Conservation (phyloP, 2,797 vertebrate species). For the Heliangelus exortis region DNA sequence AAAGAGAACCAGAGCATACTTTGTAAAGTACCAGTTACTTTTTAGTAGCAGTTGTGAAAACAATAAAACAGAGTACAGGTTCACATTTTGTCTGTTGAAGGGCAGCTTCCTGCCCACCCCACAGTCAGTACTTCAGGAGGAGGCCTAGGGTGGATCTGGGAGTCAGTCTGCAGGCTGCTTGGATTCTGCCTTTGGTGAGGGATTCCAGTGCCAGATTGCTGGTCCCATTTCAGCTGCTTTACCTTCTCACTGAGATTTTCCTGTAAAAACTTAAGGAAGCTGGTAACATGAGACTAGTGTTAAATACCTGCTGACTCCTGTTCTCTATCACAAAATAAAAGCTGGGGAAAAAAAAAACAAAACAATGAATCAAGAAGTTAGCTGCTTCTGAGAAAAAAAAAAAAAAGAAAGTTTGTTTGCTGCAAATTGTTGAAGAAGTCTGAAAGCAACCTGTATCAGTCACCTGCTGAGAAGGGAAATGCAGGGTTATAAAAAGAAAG, state of each 20-base stretch:
- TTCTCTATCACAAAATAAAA: not conserved
- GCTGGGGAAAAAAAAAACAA: not conserved
- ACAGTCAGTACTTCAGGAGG: not conserved
- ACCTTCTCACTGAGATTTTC: not conserved
- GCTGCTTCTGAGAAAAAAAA: not conserved
- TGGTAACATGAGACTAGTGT: not conserved
- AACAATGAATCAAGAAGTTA: not conserved
- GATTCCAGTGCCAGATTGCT: not conserved
- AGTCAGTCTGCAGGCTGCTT: not conserved
- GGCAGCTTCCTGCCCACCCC: not conserved
- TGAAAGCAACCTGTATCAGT: not conserved
- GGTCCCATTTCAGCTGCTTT: not conserved
- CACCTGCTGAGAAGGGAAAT: not conserved
- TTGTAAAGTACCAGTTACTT: not conserved
- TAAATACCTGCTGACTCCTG: not conserved
- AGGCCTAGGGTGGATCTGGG: fast-evolving
- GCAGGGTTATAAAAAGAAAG: not conserved
- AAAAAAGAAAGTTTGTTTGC: not conserved
- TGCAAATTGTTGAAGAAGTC: not conserved
- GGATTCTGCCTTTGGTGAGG: not conserved
- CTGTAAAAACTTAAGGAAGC: not conserved
- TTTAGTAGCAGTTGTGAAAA: not conserved
- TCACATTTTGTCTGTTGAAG: not conserved
- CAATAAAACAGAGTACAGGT: not conserved
- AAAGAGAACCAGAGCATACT: not conserved